Percentiles rank a stretch among this genome's conserved stretches.
Conservation (phyloP, 2,797 vertebrate genomes). For the Sciurus carolinensis region DNA sequence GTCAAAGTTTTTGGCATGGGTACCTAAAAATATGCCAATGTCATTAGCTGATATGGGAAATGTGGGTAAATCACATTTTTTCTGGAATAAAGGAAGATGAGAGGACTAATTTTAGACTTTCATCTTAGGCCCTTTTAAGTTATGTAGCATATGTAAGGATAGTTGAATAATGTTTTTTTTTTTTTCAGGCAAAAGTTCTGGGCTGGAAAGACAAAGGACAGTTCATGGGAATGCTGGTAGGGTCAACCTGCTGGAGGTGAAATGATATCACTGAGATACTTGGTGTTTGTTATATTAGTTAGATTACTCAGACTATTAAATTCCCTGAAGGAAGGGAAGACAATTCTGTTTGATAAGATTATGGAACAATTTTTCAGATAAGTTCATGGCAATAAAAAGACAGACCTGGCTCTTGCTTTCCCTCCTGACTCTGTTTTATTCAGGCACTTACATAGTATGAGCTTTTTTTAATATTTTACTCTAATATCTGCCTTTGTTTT, state of each 20-base stretch:
- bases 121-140: background rate
- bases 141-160: background rate
- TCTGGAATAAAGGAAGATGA: background rate
- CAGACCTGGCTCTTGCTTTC: background rate
- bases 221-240: too few relatives aligned
- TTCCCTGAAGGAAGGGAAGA: background rate
- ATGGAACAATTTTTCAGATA: background rate
- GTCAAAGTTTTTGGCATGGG: background rate
- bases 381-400: background rate
- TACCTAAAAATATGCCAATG: background rate
- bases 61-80: background rate
- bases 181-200: background rate
- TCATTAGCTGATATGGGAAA: background rate
- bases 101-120: background rate
- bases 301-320: background rate
- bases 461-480: background rate
- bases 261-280: background rate
- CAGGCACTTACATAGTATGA: background rate
- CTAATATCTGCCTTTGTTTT: background rate
- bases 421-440: background rate
- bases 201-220: background rate
- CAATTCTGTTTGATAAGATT: background rate
- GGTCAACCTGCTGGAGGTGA: background rate
- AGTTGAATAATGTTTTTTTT: too few relatives aligned
- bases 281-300: background rate